phyloP scores from a whole-genome alignment of 2,113 vertebrate species.

The Gymnorhina tibicen region DNA sequence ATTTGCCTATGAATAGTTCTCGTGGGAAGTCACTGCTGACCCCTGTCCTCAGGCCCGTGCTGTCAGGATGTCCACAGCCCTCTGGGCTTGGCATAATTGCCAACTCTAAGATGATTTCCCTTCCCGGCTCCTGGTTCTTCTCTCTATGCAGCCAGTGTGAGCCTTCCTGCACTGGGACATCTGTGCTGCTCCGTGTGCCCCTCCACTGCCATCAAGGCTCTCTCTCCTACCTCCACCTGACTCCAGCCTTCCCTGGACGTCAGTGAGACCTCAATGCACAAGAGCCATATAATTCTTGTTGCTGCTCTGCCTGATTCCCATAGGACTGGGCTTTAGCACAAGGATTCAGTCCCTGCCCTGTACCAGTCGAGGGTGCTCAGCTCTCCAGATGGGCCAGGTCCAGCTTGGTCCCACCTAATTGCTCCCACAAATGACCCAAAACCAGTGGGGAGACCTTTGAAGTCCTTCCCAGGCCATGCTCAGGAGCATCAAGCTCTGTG shows the following conservation, averaged over 20 bases:
- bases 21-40: background rate
- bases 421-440: background rate
- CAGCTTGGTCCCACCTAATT: background rate
- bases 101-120: background rate
- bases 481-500: background rate
- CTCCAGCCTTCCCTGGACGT: background rate
- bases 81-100: background rate
- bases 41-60: background rate
- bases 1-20: constrained; percentile 32
- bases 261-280: background rate
- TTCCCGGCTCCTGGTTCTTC: background rate
- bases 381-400: background rate
- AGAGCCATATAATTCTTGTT: background rate
- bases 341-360: background rate
- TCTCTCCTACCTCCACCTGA: background rate
- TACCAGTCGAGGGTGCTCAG: rapidly evolving
- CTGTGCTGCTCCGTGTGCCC: rapidly evolving
- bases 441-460: background rate
- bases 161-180: background rate
- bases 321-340: rapidly evolving
- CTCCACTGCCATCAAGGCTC: background rate
- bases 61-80: constrained; percentile 21
- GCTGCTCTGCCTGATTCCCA: background rate
- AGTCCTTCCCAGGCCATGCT: background rate
- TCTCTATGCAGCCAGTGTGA: rapidly evolving